These are phyloP conservation scores for Drosophila littoralis DNA, from an alignment of 1,140 invertebrate genomes.

Conservation along the genomic window DNA sequence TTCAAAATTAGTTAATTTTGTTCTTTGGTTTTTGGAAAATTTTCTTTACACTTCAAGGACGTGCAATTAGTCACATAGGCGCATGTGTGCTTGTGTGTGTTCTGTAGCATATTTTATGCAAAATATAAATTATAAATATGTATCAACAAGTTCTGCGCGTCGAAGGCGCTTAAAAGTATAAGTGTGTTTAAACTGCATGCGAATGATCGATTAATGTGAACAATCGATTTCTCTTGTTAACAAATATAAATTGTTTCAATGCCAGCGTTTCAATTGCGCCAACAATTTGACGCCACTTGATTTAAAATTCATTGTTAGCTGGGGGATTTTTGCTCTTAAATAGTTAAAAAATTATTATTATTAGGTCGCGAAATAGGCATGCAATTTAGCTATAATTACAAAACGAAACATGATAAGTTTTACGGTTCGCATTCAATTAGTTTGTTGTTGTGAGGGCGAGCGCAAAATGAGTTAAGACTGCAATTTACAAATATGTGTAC, in stretches of 20 bases:
- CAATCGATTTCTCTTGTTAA: constrained; percentile 10
- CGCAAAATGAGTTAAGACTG: constrained; percentile 25
- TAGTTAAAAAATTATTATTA: constrained; percentile 30
- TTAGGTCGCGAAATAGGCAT: constrained; percentile 40
- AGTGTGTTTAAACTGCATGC: neutral
- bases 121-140: constrained; percentile 1
- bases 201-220: constrained; percentile 12
- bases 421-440: constrained; percentile 14
- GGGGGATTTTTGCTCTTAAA: constrained; percentile 7
- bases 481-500: constrained; percentile 16
- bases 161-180: too few species aligned
- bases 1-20: constrained; percentile 20
- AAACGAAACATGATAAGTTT: constrained; percentile 29
- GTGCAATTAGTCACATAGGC: constrained; percentile 77
- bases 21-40: constrained; percentile 30
- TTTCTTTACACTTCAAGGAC: constrained; percentile 45
- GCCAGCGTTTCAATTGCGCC: constrained; percentile 20
- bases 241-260: constrained; percentile 11
- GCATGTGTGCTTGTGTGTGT: constrained; percentile 34
- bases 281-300: constrained; percentile 11
- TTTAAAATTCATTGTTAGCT: constrained; percentile 10
- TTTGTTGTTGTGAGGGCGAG: constrained; percentile 32
- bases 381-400: constrained; percentile 49
- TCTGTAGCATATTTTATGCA: constrained; percentile 6
- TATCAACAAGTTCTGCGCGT: constrained; percentile 7